Evolutionary conservation across 2,888 invertebrate genomes (phyloP).

Genomic region (Meteorus cinctellus): DNA sequence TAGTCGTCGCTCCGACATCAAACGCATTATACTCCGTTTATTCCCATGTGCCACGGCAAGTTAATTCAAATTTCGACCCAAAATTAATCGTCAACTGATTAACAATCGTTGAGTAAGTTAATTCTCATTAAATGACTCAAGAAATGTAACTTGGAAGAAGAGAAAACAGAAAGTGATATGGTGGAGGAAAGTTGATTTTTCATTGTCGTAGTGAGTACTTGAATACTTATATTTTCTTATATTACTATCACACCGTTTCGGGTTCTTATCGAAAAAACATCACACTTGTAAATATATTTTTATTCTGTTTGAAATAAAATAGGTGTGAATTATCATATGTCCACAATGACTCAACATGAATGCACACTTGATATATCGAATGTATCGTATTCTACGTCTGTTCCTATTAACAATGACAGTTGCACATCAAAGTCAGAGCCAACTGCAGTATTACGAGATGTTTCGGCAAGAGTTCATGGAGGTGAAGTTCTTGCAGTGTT

Average conservation of each 20-base stretch:
- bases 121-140: neutral
- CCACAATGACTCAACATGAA: slow-evolving; percentile 84
- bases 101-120: neutral
- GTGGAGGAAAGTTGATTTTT: neutral
- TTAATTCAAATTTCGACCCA: too few relatives aligned
- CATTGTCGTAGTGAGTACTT: neutral
- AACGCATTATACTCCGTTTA: neutral
- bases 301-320: neutral
- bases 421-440: slow-evolving; percentile 66
- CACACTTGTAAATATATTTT: neutral
- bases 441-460: slow-evolving; percentile 89
- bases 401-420: slow-evolving; percentile 65
- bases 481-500: slow-evolving; percentile 95
- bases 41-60: too few relatives aligned
- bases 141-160: neutral
- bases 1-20: slow-evolving; percentile 24
- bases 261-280: too few relatives aligned
- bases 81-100: too few relatives aligned
- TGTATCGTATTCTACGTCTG: slow-evolving; percentile 82
- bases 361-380: slow-evolving; percentile 91
- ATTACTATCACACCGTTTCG: neutral
- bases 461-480: slow-evolving; percentile 91
- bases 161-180: neutral
- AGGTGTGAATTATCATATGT: slow-evolving; percentile 20
- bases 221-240: neutral